phyloP scores from a whole-genome alignment of 2,113 vertebrate species.

The Oenanthe oenanthe region DNA sequence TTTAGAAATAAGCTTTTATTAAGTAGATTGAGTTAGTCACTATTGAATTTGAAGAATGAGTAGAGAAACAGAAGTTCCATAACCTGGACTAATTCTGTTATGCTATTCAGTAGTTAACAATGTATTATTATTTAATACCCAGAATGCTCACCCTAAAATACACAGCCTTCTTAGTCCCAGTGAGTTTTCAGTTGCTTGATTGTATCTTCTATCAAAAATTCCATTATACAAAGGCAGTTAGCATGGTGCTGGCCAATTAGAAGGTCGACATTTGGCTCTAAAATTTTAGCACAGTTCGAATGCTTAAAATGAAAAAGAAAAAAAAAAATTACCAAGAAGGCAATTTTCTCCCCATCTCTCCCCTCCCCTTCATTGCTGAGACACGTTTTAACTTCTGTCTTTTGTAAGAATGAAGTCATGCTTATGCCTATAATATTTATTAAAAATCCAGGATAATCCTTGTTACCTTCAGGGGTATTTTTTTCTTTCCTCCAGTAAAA shows the following conservation, averaged over 20 bases:
- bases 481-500: background rate
- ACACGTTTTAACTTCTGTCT: background rate
- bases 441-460: background rate
- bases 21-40: background rate
- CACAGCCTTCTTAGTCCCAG: background rate
- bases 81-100: background rate
- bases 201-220: background rate
- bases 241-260: background rate
- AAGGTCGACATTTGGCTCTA: constrained; percentile 10
- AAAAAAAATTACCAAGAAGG: background rate
- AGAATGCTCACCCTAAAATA: background rate
- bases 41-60: background rate
- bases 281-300: constrained; percentile 84
- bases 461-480: background rate
- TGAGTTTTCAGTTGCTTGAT: background rate
- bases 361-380: background rate
- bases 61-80: background rate
- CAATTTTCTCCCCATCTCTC: background rate
- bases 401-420: background rate
- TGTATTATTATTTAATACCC: background rate
- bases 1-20: constrained; percentile 54
- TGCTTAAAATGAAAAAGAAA: constrained; percentile 75
- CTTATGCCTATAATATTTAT: background rate
- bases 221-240: background rate
- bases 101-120: background rate